phyloP scores from a whole-genome alignment of 2,888 invertebrate species.

The Tetragnatha montana region DNA sequence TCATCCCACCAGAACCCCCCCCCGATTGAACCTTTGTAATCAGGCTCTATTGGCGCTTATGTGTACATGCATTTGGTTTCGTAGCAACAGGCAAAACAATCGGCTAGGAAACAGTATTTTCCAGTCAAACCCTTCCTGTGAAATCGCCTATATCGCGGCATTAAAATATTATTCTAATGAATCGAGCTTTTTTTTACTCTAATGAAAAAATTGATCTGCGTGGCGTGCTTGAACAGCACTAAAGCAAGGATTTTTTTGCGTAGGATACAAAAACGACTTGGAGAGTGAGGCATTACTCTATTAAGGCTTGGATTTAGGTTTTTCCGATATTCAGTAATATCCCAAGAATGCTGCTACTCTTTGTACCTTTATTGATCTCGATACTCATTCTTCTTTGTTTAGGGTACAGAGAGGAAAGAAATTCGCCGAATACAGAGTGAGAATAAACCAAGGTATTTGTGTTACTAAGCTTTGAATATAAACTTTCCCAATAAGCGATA shows the following conservation, averaged over 20 bases:
- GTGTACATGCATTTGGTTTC: slow-evolving; percentile 56
- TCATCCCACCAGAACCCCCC: neutral
- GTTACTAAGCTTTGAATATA: too few relatives aligned
- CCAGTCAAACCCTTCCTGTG: slow-evolving; percentile 33
- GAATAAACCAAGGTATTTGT: too few relatives aligned
- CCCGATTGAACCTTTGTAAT: slow-evolving; percentile 41
- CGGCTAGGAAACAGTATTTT: slow-evolving; percentile 47
- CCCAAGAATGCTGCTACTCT: too few relatives aligned
- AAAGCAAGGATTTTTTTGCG: neutral
- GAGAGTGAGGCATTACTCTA: too few relatives aligned
- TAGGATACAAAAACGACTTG: neutral
- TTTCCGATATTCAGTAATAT: neutral
- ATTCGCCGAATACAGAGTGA: too few relatives aligned
- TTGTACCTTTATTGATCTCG: too few relatives aligned
- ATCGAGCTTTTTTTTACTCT: neutral
- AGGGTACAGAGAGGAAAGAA: too few relatives aligned
- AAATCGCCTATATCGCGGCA: slow-evolving; percentile 43
- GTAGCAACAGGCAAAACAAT: slow-evolving; percentile 66
- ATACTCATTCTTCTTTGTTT: too few relatives aligned
- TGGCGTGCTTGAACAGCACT: neutral
- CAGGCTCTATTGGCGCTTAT: slow-evolving; percentile 51
- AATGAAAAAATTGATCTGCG: neutral
- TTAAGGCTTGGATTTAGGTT: neutral
- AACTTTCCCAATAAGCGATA: too few relatives aligned
- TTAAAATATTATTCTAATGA: slow-evolving; percentile 32